Conservation (phyloP, 2,797 vertebrate genomes). For the Leontopithecus rosalia region DNA sequence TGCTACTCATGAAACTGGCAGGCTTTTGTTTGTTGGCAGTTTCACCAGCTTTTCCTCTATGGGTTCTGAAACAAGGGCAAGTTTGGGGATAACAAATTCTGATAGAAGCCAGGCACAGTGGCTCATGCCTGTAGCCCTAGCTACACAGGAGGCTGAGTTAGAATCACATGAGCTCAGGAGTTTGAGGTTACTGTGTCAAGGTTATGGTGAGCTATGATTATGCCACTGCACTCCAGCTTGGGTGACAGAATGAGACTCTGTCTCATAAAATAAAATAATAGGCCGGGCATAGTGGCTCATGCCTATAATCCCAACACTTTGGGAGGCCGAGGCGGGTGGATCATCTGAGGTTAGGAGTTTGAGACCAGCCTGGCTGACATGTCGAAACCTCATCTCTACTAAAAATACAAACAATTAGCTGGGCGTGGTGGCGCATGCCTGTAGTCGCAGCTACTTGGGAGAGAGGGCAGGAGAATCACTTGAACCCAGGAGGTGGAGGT, state of each 20-base stretch:
- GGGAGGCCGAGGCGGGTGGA: not conserved
- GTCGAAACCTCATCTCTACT: not conserved
- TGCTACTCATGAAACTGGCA: not conserved
- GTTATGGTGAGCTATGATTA: not conserved
- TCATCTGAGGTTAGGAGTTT: not conserved
- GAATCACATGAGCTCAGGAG: not conserved
- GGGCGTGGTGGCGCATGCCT: rapidly evolving
- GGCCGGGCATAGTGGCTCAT: not conserved
- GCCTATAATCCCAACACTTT: not conserved
- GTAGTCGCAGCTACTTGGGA: not conserved
- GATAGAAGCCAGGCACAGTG: not conserved
- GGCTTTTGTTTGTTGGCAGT: not conserved
- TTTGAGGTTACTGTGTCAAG: not conserved
- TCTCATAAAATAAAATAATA: not conserved
- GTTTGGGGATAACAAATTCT: not conserved
- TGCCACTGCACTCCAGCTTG: not conserved
- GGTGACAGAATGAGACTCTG: not conserved
- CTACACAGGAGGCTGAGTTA: not conserved
- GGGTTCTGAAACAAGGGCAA: not conserved
- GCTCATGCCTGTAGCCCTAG: not conserved
- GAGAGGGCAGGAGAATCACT: not conserved
- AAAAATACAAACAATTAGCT: not conserved
- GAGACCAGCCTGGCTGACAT: not conserved
- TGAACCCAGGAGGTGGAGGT: not conserved
- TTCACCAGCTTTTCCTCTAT: not conserved